phyloP scores from a whole-genome alignment of 2,797 vertebrate genomes.

The Chelon labrosus region DNA sequence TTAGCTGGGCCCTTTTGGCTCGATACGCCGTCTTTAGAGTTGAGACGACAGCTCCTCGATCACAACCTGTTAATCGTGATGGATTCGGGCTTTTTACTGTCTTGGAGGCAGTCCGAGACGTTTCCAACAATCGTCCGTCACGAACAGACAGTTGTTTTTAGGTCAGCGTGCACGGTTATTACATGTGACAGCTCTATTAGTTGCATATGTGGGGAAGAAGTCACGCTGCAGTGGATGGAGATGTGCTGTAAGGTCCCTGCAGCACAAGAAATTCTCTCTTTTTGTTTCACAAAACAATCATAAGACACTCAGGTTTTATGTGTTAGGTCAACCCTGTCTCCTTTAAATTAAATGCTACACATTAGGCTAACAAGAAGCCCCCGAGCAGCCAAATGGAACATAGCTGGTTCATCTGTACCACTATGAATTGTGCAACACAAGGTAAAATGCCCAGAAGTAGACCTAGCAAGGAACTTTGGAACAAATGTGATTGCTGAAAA shows the following conservation, averaged over 20 bases:
- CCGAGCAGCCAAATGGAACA: too few relatives aligned
- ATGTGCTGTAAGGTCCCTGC: neutral
- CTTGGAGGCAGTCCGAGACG: constrained; percentile 4
- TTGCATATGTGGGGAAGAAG: constrained; percentile 13
- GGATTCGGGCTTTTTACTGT: constrained; percentile 14
- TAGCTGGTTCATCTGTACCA: too few relatives aligned
- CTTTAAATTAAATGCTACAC: neutral
- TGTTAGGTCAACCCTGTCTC: neutral
- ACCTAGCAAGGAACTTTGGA: too few relatives aligned
- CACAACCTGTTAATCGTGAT: constrained; percentile 32
- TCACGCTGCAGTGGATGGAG: constrained; percentile 10
- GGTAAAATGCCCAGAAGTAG: too few relatives aligned
- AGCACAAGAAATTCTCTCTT: neutral
- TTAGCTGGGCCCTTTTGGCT: constrained; percentile 21
- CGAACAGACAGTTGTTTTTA: constrained; percentile 8
- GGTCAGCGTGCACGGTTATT: constrained; percentile 23
- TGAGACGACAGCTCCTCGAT: constrained; percentile 32
- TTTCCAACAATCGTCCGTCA: constrained; percentile 11
- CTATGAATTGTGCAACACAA: too few relatives aligned
- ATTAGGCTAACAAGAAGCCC: too few relatives aligned
- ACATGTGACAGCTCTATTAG: constrained; percentile 16
- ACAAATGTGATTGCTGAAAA: too few relatives aligned
- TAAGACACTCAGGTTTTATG: neutral
- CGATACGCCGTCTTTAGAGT: neutral
- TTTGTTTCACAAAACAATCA: neutral